These are phyloP conservation scores for Petrocephalus microphthalmus DNA, from an alignment of 2,113 vertebrate species.

Conservation along the genomic window DNA sequence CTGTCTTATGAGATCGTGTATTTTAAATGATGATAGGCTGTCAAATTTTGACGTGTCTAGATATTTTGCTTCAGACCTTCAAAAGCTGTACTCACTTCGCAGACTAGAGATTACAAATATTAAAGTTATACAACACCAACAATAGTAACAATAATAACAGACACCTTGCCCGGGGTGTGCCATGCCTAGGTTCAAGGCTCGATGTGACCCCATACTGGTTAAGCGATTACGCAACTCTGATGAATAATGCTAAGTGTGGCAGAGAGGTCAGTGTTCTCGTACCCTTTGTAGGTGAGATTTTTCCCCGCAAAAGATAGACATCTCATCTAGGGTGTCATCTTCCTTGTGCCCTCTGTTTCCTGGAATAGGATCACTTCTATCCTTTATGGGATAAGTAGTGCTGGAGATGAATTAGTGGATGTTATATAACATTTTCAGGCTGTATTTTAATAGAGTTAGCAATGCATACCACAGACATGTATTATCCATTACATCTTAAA, in stretches of 20 bases:
- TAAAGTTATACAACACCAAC: slow-evolving; percentile 28
- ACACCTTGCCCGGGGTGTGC: not conserved
- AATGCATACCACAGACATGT: not conserved
- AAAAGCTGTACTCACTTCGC: slow-evolving; percentile 45
- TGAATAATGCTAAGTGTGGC: not conserved
- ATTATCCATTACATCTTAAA: not conserved
- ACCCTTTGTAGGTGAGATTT: not conserved
- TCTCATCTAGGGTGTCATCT: not conserved
- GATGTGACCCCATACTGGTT: not conserved
- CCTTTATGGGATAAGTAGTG: not conserved
- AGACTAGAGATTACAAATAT: slow-evolving; percentile 44
- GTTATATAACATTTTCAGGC: not conserved
- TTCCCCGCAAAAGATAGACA: not conserved
- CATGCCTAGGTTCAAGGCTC: not conserved
- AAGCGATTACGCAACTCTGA: not conserved
- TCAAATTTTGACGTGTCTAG: slow-evolving; percentile 62
- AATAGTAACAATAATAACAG: not conserved
- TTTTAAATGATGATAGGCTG: slow-evolving; percentile 64
- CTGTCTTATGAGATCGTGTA: slow-evolving; percentile 41
- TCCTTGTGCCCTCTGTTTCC: not conserved
- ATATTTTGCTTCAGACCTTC: slow-evolving; percentile 58
- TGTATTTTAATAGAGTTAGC: not conserved
- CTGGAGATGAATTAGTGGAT: not conserved
- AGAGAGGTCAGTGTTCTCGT: not conserved
- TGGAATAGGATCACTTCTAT: not conserved